Evolutionary conservation across 2,888 invertebrate species (phyloP), one percentile per base, ranked within the genome.

Genomic region (Conops quadrifasciatus): DNA sequence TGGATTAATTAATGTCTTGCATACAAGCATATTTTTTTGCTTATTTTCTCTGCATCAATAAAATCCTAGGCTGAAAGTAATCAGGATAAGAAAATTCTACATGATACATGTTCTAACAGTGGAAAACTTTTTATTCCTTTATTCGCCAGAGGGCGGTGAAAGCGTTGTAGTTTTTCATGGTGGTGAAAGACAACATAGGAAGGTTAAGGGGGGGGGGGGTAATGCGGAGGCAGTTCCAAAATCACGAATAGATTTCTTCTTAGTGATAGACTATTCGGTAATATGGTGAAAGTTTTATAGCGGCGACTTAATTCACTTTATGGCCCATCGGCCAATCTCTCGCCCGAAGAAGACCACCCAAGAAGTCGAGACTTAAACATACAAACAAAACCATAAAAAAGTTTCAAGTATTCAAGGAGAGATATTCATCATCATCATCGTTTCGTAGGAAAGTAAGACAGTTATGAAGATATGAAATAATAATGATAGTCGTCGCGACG

Each of bases 1-100:
- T 21, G 36, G 36, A 67, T 67, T 67, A 67, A 67, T 67, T 67
- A 67, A 67, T 67, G 67, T 67, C 59, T 60, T 67, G 67, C 67
- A 59, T 49, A 67, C 47, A 47, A 45, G 59, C 49, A 67, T 45
- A 24, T 49, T 67, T 59, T 60, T 13, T 59, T 16, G 19, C 30
- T 59, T 60, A 58, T 67, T 60, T n/a, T 59, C 21, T n/a, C 30
- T 59, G 67, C 45, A 36, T 7, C n/a, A 43, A 30, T 45, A 36
- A 51, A 66, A 66, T 66, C 66, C 66, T 47, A 36, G 66, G 9
- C 13, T 66, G 53, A 36, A 24, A 51, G 51, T 59, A 59, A 59
- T 59, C 47, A 67, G 47, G 47, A 67, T 59, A 67, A 59, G 21
- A 60, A 47, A 24, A 2, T 5, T 26, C 19, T 3, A 15, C 21